Evolutionary conservation across 2,888 invertebrate genomes (phyloP).

Genomic region (Pecten maximus): DNA sequence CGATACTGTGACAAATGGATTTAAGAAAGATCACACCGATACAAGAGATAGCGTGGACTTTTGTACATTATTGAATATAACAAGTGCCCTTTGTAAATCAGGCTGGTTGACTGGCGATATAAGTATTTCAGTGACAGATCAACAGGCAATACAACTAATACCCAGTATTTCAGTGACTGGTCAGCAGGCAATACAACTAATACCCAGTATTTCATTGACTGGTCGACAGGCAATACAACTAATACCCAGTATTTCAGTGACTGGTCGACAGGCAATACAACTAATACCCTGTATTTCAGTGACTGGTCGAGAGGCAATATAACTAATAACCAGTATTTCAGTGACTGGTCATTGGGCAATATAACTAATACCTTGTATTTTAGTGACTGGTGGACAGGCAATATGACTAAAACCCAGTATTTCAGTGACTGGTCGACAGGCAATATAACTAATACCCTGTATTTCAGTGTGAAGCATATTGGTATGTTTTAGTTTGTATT

Average conservation of each 20-base stretch:
- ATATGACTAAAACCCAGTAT: background rate
- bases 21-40: slow-evolving; percentile 28
- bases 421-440: background rate
- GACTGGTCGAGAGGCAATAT: background rate
- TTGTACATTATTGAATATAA: background rate
- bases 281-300: background rate
- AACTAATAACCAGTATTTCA: background rate
- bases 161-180: too few species aligned
- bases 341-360: background rate
- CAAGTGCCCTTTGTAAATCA: background rate
- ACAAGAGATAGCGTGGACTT: background rate
- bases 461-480: too few species aligned
- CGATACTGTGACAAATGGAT: slow-evolving; percentile 27
- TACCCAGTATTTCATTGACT: background rate
- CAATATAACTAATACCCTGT: background rate
- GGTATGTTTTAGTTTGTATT: too few species aligned
- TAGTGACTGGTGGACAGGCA: background rate
- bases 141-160: background rate
- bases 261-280: background rate
- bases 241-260: background rate
- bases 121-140: background rate
- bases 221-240: background rate
- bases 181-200: too few species aligned
- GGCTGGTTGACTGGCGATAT: background rate
- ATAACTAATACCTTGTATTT: background rate